Base-by-base conservation (phyloP, 2,888 invertebrate genomes). In the Aporophyla lueneburgensis region DNA sequence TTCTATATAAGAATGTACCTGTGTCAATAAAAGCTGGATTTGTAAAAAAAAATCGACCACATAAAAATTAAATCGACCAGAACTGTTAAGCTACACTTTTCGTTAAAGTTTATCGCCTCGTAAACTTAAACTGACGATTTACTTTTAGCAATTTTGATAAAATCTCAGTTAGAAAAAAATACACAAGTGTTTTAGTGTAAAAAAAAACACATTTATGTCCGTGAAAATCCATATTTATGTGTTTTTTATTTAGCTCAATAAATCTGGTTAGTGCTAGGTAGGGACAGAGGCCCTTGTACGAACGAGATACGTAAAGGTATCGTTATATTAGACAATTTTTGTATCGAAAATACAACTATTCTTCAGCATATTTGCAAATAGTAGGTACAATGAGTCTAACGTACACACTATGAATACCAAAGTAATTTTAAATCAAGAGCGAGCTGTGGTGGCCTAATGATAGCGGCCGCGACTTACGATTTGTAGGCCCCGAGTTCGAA, bases 41-140 rank as follows among this genome's bases (percentile, higher is more conserved):
- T 56, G 56, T 33, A 16, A 24, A 56, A 80, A 77, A 58, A 46
- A 51, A 71, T 51, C 16, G 21, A 53, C 10, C n/a, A 65, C 53
- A 24, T 58, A 63, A 73, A 56, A 58, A 73, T 65, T 21, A 10
- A 58, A 73, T 73, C 51, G 56, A 33, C 33, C 81, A 58, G 62
- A 80, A 80, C 81, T n/a, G 81, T 78, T 65, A 53, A 65, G 74
- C 53, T 19, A 81, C 54, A 74, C 40, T 54, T 81, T 78, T 74
- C 51, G 21, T 14, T 73, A 19, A 59, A 72, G 16, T 43, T 66
- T 56, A 74, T 66, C 5, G 46, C 33, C 2, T 63, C 54, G 19
- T 27, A 27, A 59, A 46, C 27, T 61, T 53, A 21, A 67, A 63
- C 33, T 74, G 66, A 75, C 49, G 61, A 54, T 51, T 51, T 49